A percentile compares a stretch with the other conserved stretches of the same genome.
phyloP scores from a whole-genome alignment of 2,888 invertebrate genomes.

The Falcaria lacertinaria region DNA sequence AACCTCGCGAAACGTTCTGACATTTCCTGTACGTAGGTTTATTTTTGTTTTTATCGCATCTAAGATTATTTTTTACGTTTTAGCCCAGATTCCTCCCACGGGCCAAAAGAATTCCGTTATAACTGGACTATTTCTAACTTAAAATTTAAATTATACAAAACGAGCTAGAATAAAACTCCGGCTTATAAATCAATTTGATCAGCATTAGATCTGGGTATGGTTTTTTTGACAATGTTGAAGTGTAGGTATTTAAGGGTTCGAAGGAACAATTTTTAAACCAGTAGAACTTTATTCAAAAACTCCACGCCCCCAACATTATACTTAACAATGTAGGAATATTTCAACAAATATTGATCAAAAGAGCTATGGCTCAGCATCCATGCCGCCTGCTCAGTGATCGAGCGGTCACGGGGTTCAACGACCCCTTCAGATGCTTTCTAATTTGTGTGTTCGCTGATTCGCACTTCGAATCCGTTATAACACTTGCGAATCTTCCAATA shows the following conservation, averaged over 20 bases:
- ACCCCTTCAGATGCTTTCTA: slow-evolving; percentile 55
- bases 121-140: no score
- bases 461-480: slow-evolving; percentile 14
- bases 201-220: no score
- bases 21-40: background rate
- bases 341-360: background rate
- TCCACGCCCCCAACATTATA: no score
- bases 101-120: background rate
- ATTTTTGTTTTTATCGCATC: background rate
- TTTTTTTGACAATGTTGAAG: no score
- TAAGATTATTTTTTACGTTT: background rate
- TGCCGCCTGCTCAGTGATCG: slow-evolving; percentile 12
- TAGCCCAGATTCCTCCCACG: background rate
- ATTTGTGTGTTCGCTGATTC: slow-evolving; percentile 37
- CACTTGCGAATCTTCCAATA: slow-evolving; percentile 11
- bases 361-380: slow-evolving; percentile 11
- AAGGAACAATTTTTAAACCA: no score
- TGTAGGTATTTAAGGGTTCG: no score
- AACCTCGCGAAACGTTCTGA: background rate
- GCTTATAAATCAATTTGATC: no score
- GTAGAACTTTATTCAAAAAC: no score
- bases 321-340: no score
- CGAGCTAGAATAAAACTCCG: no score
- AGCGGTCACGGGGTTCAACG: slow-evolving; percentile 40
- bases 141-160: no score